Evolutionary conservation across 2,113 vertebrate genomes (phyloP), one percentile per base, ranked within the genome.

Genomic region (Oreochromis niloticus): DNA sequence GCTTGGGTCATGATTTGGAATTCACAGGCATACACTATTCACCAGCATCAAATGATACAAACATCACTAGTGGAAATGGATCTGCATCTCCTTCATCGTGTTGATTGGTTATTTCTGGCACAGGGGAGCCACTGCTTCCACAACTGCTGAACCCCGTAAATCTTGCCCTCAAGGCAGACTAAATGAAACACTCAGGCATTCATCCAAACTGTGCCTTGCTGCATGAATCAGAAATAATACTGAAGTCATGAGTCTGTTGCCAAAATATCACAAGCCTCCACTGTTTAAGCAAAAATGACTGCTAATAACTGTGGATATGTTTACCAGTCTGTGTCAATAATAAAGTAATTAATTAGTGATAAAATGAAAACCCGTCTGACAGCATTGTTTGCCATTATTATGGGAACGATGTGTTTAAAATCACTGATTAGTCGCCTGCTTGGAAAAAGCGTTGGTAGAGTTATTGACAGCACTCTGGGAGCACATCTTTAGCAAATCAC

Each of bases 31-130:
- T 80, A 82, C 87, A 84, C 68, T 85, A 73, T 81, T 91, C 61
- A 80, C 22, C 19, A 13, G 36, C 66, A 16, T 87, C 54, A 66
- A 81, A 91, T 83, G 78, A 91, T 89, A 80, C 66, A 89, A 83
- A 36, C 86, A 83, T 89, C 63, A 83, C 81, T 6, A 16, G 46
- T 55, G 80, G 87, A 91, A 88, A 91, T 88, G 71, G 83, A 92
- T 86, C 57, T 32, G 46, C 75, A 81, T 85, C 57, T 88, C 54
- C 83, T 54, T 43, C 80, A 34, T 79, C 11, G 7, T 68, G 83
- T 36, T 88, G 89, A 92, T 83, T 83, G 85, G 89, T 88, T 90
- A 61, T 91, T 87, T 83, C 56, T 83, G 80, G 81, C 91, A 55
- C 46, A 11, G 4, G 80, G 41, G 59, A 85, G 79, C 34, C 36